These are phyloP conservation scores for Pocillopora verrucosa DNA, from an alignment of 64 coral and sea anemone genomes.

Conservation along the genomic window DNA sequence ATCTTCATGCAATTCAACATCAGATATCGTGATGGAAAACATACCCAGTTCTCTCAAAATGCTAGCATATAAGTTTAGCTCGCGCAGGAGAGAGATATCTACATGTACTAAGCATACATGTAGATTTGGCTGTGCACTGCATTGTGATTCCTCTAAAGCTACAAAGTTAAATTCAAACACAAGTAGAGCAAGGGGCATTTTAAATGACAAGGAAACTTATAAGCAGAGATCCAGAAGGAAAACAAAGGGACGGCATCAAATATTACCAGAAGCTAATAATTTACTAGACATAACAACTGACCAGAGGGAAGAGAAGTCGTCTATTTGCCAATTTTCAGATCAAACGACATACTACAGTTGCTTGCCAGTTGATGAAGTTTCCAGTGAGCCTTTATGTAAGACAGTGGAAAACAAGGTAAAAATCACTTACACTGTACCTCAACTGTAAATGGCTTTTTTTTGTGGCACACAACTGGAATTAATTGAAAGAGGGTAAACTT, in stretches of 20 bases:
- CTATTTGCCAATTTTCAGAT: not conserved
- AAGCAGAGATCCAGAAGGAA: not conserved
- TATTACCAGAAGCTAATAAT: not conserved
- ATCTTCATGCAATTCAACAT: not conserved
- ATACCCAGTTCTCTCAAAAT: not conserved
- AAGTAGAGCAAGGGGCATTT: not conserved
- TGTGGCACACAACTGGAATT: too few relatives aligned
- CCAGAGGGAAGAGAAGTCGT: not conserved
- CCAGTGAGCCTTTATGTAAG: not conserved
- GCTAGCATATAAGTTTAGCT: not conserved
- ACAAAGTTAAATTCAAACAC: not conserved
- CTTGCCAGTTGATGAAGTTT: conserved; percentile 7
- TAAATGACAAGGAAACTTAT: not conserved
- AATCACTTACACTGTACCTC: not conserved
- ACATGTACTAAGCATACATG: not conserved
- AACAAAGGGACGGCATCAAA: not conserved
- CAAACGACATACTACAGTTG: not conserved
- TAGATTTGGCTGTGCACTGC: not conserved
- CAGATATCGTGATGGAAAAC: not conserved
- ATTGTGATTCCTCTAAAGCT: not conserved
- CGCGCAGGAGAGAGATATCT: not conserved
- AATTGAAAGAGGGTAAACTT: too few relatives aligned
- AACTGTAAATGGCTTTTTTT: too few relatives aligned
- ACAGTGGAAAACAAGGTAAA: not conserved
- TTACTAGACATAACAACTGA: not conserved